phyloP scores from a whole-genome alignment of 2,888 invertebrate genomes.

The Nymphalis c-album region DNA sequence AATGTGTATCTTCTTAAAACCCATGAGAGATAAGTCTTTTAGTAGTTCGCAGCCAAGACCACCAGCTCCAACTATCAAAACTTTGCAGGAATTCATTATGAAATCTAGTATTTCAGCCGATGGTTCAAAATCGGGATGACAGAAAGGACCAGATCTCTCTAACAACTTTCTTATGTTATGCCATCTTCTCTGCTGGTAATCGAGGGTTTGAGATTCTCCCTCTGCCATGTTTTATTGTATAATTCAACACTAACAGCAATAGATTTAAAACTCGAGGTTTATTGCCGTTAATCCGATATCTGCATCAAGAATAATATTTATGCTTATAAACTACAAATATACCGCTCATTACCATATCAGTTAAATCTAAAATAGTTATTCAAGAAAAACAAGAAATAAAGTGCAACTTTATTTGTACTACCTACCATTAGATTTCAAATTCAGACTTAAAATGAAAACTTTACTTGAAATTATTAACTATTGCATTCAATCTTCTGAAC shows the following conservation, averaged over 20 bases:
- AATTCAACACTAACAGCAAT: conserved; percentile 8
- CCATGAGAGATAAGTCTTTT: conserved; percentile 97
- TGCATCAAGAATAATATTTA: background rate
- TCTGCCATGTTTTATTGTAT: conserved; percentile 49
- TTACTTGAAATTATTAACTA: too few species aligned
- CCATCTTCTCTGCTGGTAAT: conserved; percentile 85
- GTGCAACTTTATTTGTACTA: too few species aligned
- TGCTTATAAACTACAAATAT: too few species aligned
- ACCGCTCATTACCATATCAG: too few species aligned
- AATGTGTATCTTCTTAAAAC: conserved; percentile 95
- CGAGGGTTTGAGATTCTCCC: conserved; percentile 54
- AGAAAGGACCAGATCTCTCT: conserved; percentile 95
- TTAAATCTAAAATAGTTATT: too few species aligned
- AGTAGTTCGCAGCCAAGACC: conserved; percentile 98
- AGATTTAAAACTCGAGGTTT: background rate
- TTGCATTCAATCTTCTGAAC: too few species aligned
- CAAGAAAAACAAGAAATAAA: too few species aligned
- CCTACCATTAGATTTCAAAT: too few species aligned
- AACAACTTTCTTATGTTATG: conserved; percentile 91
- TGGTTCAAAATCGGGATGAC: conserved; percentile 95
- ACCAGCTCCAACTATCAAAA: conserved; percentile 93
- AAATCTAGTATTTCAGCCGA: conserved; percentile 92
- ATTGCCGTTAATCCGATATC: background rate
- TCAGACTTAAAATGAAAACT: too few species aligned
- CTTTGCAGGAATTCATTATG: conserved; percentile 90